These are phyloP conservation scores for Pollenia labialis DNA, from an alignment of 2,888 invertebrate species.

Conservation along the genomic window DNA sequence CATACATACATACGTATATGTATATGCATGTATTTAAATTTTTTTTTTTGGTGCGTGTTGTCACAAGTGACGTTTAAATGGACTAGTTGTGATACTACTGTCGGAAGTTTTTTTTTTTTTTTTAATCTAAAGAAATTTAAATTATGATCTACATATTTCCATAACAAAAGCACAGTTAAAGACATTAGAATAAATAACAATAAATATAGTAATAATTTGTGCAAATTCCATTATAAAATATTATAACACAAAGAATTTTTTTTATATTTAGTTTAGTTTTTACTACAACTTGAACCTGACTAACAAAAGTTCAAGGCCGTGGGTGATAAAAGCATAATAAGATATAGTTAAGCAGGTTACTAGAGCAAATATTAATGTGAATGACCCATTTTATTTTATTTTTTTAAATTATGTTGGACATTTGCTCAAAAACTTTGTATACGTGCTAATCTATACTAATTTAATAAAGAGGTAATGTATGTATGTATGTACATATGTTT, in stretches of 20 bases:
- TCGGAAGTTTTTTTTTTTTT: conserved; percentile 67
- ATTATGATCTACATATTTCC: conserved; percentile 41
- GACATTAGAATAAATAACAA: neutral
- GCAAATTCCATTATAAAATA: neutral
- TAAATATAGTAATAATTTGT: conserved; percentile 18
- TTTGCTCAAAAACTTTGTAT: neutral
- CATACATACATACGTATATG: neutral
- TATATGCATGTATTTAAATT: neutral
- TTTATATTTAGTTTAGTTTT: conserved; percentile 2
- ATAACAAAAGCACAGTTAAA: conserved; percentile 14
- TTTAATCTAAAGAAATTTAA: conserved; percentile 35
- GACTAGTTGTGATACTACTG: conserved; percentile 64
- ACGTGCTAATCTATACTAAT: conserved; percentile 14
- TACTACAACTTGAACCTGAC: conserved; percentile 55
- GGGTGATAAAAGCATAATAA: neutral
- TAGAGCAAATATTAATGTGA: conserved; percentile 56
- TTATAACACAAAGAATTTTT: neutral
- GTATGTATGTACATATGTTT: too few relatives aligned
- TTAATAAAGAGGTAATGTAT: too few relatives aligned
- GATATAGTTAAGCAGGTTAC: conserved; percentile 60
- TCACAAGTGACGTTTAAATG: conserved; percentile 60
- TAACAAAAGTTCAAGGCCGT: conserved; percentile 62
- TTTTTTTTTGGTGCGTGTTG: conserved; percentile 16
- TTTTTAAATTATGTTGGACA: conserved; percentile 21
- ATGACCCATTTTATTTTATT: conserved; percentile 53